Evolutionary conservation across 30 jellyfish, hydroid and myxozoan species (phyloP).

Genomic region (Aurelia coerulea): DNA sequence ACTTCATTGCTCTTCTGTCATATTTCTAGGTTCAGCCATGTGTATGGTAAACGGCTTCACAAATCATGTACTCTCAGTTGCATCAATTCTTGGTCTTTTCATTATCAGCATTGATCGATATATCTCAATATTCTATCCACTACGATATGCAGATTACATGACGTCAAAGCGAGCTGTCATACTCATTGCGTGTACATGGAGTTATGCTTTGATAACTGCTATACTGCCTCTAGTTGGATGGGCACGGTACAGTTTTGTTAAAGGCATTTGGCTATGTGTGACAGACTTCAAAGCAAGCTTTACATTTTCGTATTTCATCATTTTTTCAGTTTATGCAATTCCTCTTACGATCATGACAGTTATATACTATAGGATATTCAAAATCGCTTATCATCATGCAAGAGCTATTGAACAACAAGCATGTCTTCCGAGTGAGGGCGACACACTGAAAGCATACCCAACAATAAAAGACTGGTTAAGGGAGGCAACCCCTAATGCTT

Average conservation of each 20-base stretch:
- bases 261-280: conserved; percentile 69
- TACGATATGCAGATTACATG: conserved; percentile 49
- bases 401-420: conserved; percentile 47
- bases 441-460: background rate
- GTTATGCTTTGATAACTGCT: conserved; percentile 52
- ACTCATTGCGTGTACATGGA: conserved; percentile 53
- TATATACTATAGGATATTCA: conserved; percentile 55
- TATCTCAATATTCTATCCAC: conserved; percentile 62
- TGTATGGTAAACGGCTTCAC: conserved; percentile 71
- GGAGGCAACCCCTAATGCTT: conserved; percentile 8
- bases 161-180: conserved; percentile 53
- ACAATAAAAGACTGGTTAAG: conserved; percentile 35
- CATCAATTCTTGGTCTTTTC: conserved; percentile 59
- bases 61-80: conserved; percentile 62
- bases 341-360: conserved; percentile 57
- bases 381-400: conserved; percentile 58
- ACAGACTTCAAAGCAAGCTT: conserved; percentile 59
- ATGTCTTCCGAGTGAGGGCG: background rate
- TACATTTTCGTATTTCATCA: conserved; percentile 59
- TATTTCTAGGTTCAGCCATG: conserved; percentile 29
- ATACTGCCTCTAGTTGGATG: conserved; percentile 58
- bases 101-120: conserved; percentile 69
- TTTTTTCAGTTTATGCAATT: conserved; percentile 40
- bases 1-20: background rate
- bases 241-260: conserved; percentile 41